Base-by-base conservation (phyloP, 2,888 invertebrate species). In the Orthosia gothica region DNA sequence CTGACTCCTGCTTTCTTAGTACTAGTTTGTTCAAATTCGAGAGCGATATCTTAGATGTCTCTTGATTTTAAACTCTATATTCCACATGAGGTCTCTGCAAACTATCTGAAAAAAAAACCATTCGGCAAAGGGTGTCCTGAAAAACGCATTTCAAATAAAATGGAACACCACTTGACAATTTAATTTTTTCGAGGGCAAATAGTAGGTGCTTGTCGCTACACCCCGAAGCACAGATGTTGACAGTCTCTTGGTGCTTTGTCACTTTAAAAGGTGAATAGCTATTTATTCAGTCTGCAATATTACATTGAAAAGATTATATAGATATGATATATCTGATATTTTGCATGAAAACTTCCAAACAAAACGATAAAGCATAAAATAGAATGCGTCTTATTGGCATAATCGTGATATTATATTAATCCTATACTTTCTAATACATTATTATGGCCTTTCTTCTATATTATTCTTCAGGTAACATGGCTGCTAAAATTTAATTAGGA, bases 181-280 rank as follows among this genome's bases (percentile, higher is more conserved):
- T 32, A 40, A 23, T 12, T 58, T 47, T 70, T 63, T 58, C 5
- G 18, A 40, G 40, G 13, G 45, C 40, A 73, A 47, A 59, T 59
- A 73, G 80, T 73, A 76, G 49, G 57, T 15, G 26, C 49, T 13
- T 11, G 4, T 26, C 9, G 5, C 15, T 5, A 13, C 45, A 40
- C 63, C 73, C 58, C n/a, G 63, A 63, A 79, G 59, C 86, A 62
- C 89, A 89, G 83, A 82, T 89, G 89, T 85, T 84, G 87, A 86
- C 87, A 84, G 81, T 80, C 70, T 83, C 68, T 82, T 84, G 87
- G 89, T 84, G 85, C 82, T 74, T 74, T 79, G 81, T 74, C 76
- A 79, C 84, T 89, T 87, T 81, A 84, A 84, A 85, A 86, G 74
- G 84, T 86, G 84, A 85, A 71, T 71, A 67, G 76, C 86, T 86